Evolutionary conservation across 2,888 invertebrate genomes (phyloP), one percentile per base, ranked within the genome.

Genomic region (Caenorhabditis sulstoni): DNA sequence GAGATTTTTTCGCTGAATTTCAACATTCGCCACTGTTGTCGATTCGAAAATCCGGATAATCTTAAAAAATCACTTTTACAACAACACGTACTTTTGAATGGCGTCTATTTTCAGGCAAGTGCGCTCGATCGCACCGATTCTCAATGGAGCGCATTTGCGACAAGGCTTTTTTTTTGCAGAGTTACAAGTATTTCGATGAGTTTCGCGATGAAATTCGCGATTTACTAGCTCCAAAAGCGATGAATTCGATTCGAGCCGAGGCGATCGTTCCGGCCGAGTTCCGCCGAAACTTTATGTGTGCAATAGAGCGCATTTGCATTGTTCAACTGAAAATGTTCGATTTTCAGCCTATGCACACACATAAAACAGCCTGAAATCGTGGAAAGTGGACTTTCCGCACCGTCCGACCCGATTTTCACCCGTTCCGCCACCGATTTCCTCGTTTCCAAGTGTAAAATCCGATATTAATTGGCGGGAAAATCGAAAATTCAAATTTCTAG

Each of bases 111-210:
- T 66, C 74, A 66, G 52, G 74, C 45, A 58, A 53, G n/a, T 22
- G 39, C 55, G 39, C 55, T 18, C 55, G 18, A 37, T 9, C 37
- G 16, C 16, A 23, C 7, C 3, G 29, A 29, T 29, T 29, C 29
- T 29, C 29, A 29, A 29, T 29, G 29, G 29, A 29, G 29, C 29
- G 29, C 29, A 7, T 29, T 29, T n/a, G n/a, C n/a, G n/a, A n/a
- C n/a, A n/a, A n/a, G n/a, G n/a, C 29, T 4, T 9, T 50, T 62
- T 39, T 50, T 45, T 55, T 73, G n/a, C 49, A 74, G 74, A 74
- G 74, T 22, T 74, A 52, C 59, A 65, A 74, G 58, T 74, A 74
- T 53, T 74, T 74, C 39, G 29, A 66, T 16, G n/a, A 50, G 4
- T 39, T 18, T 18, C 45, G 29, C 16, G 14, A 50, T 0, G 65